Evolutionary conservation across 2,113 vertebrate genomes (phyloP), one percentile per base, ranked within the genome.

Genomic region (Himantopus leucocephalus): DNA sequence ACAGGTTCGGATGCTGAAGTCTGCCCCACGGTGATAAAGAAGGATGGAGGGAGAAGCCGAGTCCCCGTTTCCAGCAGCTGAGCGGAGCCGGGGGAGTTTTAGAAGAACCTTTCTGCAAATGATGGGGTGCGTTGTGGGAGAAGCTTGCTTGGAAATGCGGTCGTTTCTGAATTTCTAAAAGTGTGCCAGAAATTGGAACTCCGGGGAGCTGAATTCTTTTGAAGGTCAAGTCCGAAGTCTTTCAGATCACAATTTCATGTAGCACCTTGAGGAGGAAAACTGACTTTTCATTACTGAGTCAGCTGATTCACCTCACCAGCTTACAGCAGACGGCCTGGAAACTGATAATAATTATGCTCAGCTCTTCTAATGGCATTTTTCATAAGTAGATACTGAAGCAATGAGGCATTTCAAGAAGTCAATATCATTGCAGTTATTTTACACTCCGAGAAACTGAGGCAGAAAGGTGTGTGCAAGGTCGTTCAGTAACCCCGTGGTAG

Each of bases 391-490:
- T 91, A 9, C 80, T 60, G 84, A 70, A 80, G 80, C 86, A 81
- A 26, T 97, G 93, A 85, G 89, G 89, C 85, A 39, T 92, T 82
- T 62, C 62, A 58, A 80, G 89, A 89, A 89, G 80, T 82, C 84
- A 20, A 0, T 70, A 37, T 43, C 3, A 1, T 59, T 60, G 55
- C 41, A 72, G 60, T 75, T 81, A 32, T 41, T 37, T 92, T 87
- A 62, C 35, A n/a, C 19, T 34, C 60, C 9, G 91, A 88, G 91
- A 96, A 97, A 97, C 95, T 94, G 97, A 97, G 95, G 95, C 89
- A 96, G 83, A 81, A 92, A 6, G 27, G n/a, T 24, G 24, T 39
- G n/a, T 58, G 39, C 81, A 79, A 90, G 92, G 86, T 94, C 73
- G 27, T 27, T 39, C 50, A 20, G 37, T 22, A 16, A 50, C 20